Evolutionary conservation across 2,797 vertebrate genomes (phyloP), one percentile per base, ranked within the genome.

Genomic region (Oceanodroma leucorhoa): DNA sequence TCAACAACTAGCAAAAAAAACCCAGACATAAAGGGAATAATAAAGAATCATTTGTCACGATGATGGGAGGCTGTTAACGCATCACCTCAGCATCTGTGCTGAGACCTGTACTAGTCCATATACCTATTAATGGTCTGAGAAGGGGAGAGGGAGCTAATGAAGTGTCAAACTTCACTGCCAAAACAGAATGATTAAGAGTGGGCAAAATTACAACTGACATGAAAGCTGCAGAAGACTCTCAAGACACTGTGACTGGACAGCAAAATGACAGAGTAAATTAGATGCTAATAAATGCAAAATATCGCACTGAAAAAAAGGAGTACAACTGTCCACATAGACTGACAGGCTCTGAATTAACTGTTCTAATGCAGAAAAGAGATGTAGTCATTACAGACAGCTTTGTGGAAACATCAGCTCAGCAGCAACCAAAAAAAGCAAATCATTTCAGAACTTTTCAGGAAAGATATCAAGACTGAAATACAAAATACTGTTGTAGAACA

Each of bases 221-320:
- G 48, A 66, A 90, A 89, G 46, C 66, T 77, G 71, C n/a, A 81
- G 46, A 72, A 71, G 60, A 71, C 41, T 64, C 76, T 85, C 72
- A 17, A 88, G 90, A 88, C 50, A 27, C 65, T 43, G 20, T 12
- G 83, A 86, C 0, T 90, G 76, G 69, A 84, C 58, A 89, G 88
- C 13, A 90, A 87, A 95, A 71, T 66, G 77, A 94, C 81, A 84
- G 80, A 65, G 55, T 84, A 82, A 90, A 93, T 95, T 91, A 79
- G 80, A 60, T 84, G 88, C 84, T 95, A 92, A 92, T 87, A 90
- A 93, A 95, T 89, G 93, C 22, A 89, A 90, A 93, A 84, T 51
- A 89, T 27, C 70, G 69, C 58, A 72, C 36, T 54, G 41, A 64
- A 92, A 93, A 81, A 89, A 79, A n/a, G 14, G 14, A 65, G n/a